Evolutionary conservation across 37 sponge, comb jelly and placozoan genomes (phyloP).

Genomic region (Crambe crambe): DNA sequence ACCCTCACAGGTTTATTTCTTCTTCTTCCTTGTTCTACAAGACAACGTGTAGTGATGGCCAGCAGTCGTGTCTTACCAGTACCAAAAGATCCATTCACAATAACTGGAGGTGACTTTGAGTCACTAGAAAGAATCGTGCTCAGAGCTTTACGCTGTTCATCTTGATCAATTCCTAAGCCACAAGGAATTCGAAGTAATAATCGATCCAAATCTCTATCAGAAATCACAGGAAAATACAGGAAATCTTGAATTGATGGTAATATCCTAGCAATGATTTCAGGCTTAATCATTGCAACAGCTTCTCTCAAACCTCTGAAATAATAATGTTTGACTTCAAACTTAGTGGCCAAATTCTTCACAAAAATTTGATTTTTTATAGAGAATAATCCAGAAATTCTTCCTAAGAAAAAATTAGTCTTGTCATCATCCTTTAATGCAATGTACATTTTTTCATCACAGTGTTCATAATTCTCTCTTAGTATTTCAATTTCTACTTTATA

Average conservation of each 20-base stretch:
- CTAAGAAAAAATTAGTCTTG: background rate
- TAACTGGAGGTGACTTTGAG: slow-evolving; percentile 39
- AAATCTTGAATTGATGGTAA: slow-evolving; percentile 18
- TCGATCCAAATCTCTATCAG: too few species aligned
- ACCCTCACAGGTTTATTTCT: slow-evolving; percentile 21
- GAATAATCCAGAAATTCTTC: background rate
- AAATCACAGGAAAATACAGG: background rate
- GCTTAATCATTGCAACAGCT: slow-evolving; percentile 29
- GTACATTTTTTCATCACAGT: slow-evolving; percentile 24
- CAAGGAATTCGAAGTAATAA: background rate
- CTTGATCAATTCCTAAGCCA: background rate
- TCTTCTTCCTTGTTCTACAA: background rate
- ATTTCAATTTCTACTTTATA: slow-evolving; percentile 6
- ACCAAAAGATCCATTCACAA: slow-evolving; percentile 74
- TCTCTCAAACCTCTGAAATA: slow-evolving; percentile 56
- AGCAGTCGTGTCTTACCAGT: slow-evolving; percentile 77
- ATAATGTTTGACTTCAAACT: slow-evolving; percentile 62
- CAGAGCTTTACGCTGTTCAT: slow-evolving; percentile 29
- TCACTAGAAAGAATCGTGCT: slow-evolving; percentile 15
- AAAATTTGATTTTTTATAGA: background rate
- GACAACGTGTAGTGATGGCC: slow-evolving; percentile 34
- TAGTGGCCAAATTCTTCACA: background rate
- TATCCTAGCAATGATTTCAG: slow-evolving; percentile 18
- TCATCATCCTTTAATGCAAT: background rate
- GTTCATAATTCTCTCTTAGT: slow-evolving; percentile 15